Evolutionary conservation across 2,888 invertebrate species (phyloP).

Genomic region (Chelonus formosanus): DNA sequence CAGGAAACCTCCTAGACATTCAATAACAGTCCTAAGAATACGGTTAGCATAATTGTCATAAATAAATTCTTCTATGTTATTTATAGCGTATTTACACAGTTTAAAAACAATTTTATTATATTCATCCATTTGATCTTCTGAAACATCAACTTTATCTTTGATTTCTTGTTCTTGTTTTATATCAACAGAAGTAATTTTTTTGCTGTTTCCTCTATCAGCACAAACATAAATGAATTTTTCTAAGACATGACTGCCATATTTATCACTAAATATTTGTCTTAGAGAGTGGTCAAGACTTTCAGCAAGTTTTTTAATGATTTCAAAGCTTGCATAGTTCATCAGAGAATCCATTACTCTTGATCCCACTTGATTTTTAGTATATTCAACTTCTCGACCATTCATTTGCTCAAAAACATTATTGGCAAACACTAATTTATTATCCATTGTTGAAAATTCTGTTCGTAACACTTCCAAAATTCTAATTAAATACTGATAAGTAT

Average conservation of each 20-base stretch:
- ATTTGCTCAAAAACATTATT: conserved; percentile 81
- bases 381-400: conserved; percentile 74
- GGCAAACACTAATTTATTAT: conserved; percentile 78
- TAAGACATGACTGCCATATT: conserved; percentile 82
- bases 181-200: conserved; percentile 52
- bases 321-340: conserved; percentile 73
- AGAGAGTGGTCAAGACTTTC: conserved; percentile 73
- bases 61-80: conserved; percentile 86
- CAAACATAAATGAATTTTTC: conserved; percentile 74
- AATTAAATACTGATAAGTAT: conserved; percentile 81
- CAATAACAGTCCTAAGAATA: conserved; percentile 77
- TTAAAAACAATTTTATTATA: conserved; percentile 76
- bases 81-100: conserved; percentile 78
- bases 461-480: conserved; percentile 77
- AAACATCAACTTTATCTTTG: conserved; percentile 33
- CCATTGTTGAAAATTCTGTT: conserved; percentile 72
- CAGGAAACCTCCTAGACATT: conserved; percentile 75
- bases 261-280: conserved; percentile 77
- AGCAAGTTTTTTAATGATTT: conserved; percentile 72
- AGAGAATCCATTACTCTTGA: conserved; percentile 81
- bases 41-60: conserved; percentile 82
- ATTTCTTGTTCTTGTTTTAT: conserved; percentile 38
- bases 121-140: conserved; percentile 57
- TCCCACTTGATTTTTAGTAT: conserved; percentile 82
- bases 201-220: conserved; percentile 67